phyloP scores from a whole-genome alignment of 2,888 invertebrate genomes.

The Leucoptera coffeella region DNA sequence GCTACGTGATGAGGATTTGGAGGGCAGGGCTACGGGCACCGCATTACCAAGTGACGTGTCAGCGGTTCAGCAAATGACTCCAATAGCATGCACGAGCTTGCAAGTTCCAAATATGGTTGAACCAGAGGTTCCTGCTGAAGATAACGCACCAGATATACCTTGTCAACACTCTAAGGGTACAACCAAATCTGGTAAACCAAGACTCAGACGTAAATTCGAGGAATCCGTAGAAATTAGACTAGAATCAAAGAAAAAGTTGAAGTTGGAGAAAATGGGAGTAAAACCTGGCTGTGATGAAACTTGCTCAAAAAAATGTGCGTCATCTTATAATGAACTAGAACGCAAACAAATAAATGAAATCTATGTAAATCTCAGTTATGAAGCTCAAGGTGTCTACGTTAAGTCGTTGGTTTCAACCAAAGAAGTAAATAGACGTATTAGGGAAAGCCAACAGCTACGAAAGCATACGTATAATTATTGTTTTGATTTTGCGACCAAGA shows the following conservation, averaged over 20 bases:
- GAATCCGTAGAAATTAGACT: constrained; percentile 1
- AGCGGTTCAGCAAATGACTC: not conserved
- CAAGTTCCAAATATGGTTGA: not conserved
- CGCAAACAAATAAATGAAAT: too few relatives aligned
- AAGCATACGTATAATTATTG: too few relatives aligned
- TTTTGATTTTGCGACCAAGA: constrained; percentile 1
- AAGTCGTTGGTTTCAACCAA: too few relatives aligned
- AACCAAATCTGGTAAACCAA: constrained; percentile 2
- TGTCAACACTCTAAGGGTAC: constrained; percentile 1
- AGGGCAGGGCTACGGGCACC: too few relatives aligned
- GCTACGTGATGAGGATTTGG: too few relatives aligned
- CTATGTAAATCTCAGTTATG: too few relatives aligned
- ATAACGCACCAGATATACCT: not conserved
- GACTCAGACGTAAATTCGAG: not conserved
- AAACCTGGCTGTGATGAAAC: too few relatives aligned
- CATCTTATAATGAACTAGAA: too few relatives aligned
- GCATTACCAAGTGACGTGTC: not conserved
- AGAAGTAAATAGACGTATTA: too few relatives aligned
- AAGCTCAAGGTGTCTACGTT: too few relatives aligned
- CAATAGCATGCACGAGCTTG: not conserved
- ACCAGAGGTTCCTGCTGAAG: not conserved
- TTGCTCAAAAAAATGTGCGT: too few relatives aligned
- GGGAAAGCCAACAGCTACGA: too few relatives aligned
- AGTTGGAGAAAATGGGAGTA: constrained; percentile 1
- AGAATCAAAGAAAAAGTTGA: constrained; percentile 1